Conservation (phyloP, 2,888 invertebrate species). For the Serripes groenlandicus region DNA sequence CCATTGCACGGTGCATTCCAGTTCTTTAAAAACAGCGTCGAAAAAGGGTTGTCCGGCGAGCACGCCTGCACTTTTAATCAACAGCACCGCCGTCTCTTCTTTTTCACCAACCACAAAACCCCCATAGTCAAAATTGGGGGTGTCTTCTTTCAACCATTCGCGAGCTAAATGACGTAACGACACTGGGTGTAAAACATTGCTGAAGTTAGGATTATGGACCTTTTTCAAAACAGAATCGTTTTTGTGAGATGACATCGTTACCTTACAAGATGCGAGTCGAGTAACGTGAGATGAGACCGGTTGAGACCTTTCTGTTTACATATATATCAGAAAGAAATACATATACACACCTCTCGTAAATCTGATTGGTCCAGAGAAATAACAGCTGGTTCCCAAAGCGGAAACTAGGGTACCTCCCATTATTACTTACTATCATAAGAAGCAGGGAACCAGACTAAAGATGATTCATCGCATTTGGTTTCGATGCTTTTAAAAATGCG, state of each 20-base stretch:
- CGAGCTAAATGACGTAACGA: slow-evolving; percentile 79
- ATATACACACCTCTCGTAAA: too few relatives aligned
- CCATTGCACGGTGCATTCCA: slow-evolving; percentile 85
- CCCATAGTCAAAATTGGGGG: slow-evolving; percentile 85
- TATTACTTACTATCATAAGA: too few relatives aligned
- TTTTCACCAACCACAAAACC: slow-evolving; percentile 85
- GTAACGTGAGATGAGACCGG: too few relatives aligned
- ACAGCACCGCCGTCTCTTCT: slow-evolving; percentile 80
- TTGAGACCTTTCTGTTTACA: not conserved
- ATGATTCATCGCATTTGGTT: too few relatives aligned
- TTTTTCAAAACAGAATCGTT: slow-evolving; percentile 55
- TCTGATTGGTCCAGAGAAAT: too few relatives aligned
- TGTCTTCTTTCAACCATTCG: slow-evolving; percentile 85
- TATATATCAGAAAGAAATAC: not conserved
- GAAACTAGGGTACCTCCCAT: too few relatives aligned
- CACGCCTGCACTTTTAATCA: slow-evolving; percentile 84
- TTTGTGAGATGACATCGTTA: slow-evolving; percentile 39
- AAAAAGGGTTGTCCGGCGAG: slow-evolving; percentile 86
- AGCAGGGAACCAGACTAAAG: too few relatives aligned
- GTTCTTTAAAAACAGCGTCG: slow-evolving; percentile 85
- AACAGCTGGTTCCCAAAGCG: too few relatives aligned
- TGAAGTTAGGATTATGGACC: slow-evolving; percentile 69
- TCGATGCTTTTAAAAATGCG: too few relatives aligned
- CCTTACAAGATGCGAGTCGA: too few relatives aligned
- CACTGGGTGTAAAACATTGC: slow-evolving; percentile 84